Evolutionary conservation across 2,797 vertebrate species (phyloP).

Genomic region (Bryconaethiops microstoma): DNA sequence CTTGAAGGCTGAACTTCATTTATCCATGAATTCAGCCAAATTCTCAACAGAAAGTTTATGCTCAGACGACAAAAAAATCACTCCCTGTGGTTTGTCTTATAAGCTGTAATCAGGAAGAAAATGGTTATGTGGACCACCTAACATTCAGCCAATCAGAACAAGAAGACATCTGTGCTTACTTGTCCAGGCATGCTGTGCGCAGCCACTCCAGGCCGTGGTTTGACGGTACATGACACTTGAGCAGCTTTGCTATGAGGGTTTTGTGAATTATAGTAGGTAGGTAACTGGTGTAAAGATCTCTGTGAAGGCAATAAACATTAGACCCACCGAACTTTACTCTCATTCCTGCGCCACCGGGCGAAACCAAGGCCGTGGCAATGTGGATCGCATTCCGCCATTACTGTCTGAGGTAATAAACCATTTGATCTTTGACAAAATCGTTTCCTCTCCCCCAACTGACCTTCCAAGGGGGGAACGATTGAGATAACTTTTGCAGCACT

Average conservation of each 20-base stretch:
- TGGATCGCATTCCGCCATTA: slow-evolving; percentile 12
- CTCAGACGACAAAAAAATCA: too few species aligned
- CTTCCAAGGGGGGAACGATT: slow-evolving; percentile 23
- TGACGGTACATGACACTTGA: background rate
- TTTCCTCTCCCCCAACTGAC: slow-evolving; percentile 42
- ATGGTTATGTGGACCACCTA: too few species aligned
- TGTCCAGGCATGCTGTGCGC: too few species aligned
- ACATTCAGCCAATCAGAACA: too few species aligned
- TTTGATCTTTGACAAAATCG: slow-evolving; percentile 37
- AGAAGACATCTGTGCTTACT: too few species aligned
- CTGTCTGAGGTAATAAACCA: slow-evolving; percentile 38
- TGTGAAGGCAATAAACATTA: slow-evolving; percentile 18
- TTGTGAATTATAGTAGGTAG: background rate
- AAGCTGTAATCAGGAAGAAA: too few species aligned
- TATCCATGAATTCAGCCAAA: too few species aligned
- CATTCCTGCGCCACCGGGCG: background rate
- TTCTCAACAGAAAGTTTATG: too few species aligned
- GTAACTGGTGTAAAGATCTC: background rate
- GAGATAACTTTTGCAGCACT: slow-evolving; percentile 21
- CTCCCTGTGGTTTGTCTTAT: too few species aligned
- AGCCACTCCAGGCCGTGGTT: background rate
- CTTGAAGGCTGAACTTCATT: too few species aligned
- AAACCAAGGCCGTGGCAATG: slow-evolving; percentile 27
- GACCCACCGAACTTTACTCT: background rate
- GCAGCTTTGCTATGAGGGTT: background rate